Percentiles rank a stretch among this genome's conserved stretches.
Evolutionary conservation across 2,113 vertebrate genomes (phyloP).

Genomic region (Gnathonemus longibarbis): DNA sequence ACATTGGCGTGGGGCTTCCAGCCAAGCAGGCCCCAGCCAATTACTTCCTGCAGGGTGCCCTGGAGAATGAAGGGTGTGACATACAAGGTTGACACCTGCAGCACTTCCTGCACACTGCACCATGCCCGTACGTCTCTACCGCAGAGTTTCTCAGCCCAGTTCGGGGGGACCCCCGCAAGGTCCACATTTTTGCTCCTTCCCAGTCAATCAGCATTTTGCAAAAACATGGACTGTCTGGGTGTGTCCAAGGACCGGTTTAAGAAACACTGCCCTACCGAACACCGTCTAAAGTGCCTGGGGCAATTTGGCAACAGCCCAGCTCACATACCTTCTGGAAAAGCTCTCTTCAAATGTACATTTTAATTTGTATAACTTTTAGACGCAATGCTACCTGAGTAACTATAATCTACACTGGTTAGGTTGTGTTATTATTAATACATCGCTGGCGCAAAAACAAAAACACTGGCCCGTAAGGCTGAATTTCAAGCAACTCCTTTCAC

Average conservation of each 20-base stretch:
- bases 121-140: neutral
- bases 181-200: neutral
- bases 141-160: neutral
- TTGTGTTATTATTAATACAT: neutral
- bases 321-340: neutral
- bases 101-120: neutral
- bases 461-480: neutral
- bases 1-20: constrained; percentile 94
- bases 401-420: too few species aligned
- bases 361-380: neutral
- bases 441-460: neutral
- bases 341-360: neutral
- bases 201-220: neutral
- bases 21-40: constrained; percentile 90
- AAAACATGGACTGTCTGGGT: neutral
- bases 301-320: neutral
- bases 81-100: neutral
- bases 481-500: neutral
- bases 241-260: neutral
- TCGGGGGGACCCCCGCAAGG: neutral
- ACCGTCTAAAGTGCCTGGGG: neutral
- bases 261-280: neutral
- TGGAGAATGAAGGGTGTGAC: constrained; percentile 33
- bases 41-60: constrained; percentile 91
- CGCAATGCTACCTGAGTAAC: too few species aligned